These are phyloP conservation scores for Reinhardtius hippoglossoides DNA, from an alignment of 2,113 vertebrate species.

Conservation along the genomic window DNA sequence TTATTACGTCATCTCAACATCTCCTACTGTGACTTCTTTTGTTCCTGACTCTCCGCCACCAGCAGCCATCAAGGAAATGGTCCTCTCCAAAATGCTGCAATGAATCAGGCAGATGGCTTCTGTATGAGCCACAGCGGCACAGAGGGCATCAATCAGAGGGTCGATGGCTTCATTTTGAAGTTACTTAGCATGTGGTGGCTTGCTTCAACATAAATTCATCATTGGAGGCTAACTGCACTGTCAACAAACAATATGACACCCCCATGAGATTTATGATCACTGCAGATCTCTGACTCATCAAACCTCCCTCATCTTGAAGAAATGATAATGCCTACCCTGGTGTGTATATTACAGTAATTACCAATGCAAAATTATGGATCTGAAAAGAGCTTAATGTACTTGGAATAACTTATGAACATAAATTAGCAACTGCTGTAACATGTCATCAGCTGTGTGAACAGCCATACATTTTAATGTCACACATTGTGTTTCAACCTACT, in stretches of 20 bases:
- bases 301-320: background rate
- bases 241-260: slow-evolving; percentile 43
- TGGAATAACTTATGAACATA: slow-evolving; percentile 21
- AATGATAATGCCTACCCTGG: slow-evolving; percentile 7
- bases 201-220: slow-evolving; percentile 38
- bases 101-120: slow-evolving; percentile 49
- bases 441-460: slow-evolving; percentile 17
- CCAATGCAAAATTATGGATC: background rate
- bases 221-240: slow-evolving; percentile 19
- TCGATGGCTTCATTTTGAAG: slow-evolving; percentile 47
- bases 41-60: background rate
- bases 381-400: slow-evolving; percentile 26
- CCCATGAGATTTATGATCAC: slow-evolving; percentile 1
- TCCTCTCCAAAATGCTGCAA: slow-evolving; percentile 16
- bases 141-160: slow-evolving; percentile 47
- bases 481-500: background rate
- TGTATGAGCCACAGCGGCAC: slow-evolving; percentile 26
- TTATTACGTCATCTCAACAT: slow-evolving; percentile 12
- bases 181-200: slow-evolving; percentile 26
- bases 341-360: slow-evolving; percentile 25
- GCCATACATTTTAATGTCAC: background rate
- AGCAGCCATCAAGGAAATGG: slow-evolving; percentile 16
- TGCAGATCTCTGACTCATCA: slow-evolving; percentile 30
- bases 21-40: background rate
- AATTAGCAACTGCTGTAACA: slow-evolving; percentile 11